Conservation (phyloP, 2,113 vertebrate species). For the Sylvicapra grimmia region DNA sequence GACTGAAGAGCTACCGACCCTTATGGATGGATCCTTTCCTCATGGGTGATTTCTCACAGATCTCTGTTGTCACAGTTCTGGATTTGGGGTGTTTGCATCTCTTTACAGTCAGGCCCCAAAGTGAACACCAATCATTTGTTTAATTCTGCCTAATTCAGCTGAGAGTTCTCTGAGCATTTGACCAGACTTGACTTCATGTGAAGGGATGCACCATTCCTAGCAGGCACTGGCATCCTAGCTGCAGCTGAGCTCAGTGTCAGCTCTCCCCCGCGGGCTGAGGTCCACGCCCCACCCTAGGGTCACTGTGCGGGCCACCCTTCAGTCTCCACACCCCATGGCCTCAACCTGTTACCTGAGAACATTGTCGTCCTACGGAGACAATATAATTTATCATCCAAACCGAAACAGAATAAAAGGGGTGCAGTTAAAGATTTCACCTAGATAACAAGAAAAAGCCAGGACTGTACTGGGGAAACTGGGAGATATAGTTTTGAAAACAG, state of each 20-base stretch:
- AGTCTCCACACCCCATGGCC: neutral
- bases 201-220: fast-evolving
- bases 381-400: neutral
- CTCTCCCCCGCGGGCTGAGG: fast-evolving
- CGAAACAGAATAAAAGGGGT: neutral
- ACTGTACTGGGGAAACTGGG: neutral
- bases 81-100: neutral
- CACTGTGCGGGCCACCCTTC: neutral
- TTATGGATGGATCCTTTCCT: neutral
- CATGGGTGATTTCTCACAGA: neutral
- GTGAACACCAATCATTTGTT: neutral
- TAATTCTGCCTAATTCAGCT: neutral
- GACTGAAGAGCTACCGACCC: neutral
- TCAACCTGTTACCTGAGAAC: neutral
- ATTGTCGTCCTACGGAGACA: neutral
- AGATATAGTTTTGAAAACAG: neutral
- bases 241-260: neutral
- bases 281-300: no score
- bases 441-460: neutral
- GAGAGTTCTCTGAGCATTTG: neutral
- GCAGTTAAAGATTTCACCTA: neutral
- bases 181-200: neutral
- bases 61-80: neutral
- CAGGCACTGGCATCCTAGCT: neutral
- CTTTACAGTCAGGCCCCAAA: neutral